These are phyloP conservation scores for Rhizoglyphus robini DNA, from an alignment of 1,140 invertebrate genomes.

Conservation along the genomic window DNA sequence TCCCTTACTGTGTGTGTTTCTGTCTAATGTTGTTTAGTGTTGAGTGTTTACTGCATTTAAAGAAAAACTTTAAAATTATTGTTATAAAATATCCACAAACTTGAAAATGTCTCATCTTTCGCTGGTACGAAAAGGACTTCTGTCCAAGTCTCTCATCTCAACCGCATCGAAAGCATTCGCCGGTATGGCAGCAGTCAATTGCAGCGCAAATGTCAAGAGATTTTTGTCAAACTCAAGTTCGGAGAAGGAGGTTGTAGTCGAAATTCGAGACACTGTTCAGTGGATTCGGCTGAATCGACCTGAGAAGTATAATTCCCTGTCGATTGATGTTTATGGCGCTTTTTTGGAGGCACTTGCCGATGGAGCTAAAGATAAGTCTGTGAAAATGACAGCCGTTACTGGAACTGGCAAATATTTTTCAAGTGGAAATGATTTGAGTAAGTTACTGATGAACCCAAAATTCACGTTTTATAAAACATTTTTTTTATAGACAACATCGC, in stretches of 20 bases:
- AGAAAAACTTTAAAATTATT: too few species aligned
- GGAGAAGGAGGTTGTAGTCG: not conserved
- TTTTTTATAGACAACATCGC: not conserved
- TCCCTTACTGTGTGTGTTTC: too few species aligned
- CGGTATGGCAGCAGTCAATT: too few species aligned
- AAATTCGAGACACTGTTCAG: not conserved
- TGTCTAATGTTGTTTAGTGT: too few species aligned
- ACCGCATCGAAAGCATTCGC: too few species aligned
- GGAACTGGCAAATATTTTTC: conserved; percentile 59
- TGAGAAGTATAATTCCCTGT: conserved; percentile 44
- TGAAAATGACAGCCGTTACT: conserved; percentile 50
- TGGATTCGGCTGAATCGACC: conserved; percentile 56
- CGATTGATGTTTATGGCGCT: conserved; percentile 46
- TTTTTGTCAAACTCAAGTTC: not conserved
- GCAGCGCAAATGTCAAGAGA: too few species aligned
- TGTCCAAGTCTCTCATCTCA: too few species aligned
- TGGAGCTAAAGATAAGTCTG: conserved; percentile 47
- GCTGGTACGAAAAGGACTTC: too few species aligned
- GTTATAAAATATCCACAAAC: too few species aligned
- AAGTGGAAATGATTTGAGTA: conserved; percentile 70
- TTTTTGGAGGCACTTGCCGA: conserved; percentile 49
- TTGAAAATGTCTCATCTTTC: too few species aligned
- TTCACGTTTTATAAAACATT: not conserved
- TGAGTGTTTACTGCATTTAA: too few species aligned
- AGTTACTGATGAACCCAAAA: conserved; percentile 18